These are phyloP conservation scores for Rhegmatorhina hoffmannsi DNA, from an alignment of 2,113 vertebrate species.

Conservation along the genomic window DNA sequence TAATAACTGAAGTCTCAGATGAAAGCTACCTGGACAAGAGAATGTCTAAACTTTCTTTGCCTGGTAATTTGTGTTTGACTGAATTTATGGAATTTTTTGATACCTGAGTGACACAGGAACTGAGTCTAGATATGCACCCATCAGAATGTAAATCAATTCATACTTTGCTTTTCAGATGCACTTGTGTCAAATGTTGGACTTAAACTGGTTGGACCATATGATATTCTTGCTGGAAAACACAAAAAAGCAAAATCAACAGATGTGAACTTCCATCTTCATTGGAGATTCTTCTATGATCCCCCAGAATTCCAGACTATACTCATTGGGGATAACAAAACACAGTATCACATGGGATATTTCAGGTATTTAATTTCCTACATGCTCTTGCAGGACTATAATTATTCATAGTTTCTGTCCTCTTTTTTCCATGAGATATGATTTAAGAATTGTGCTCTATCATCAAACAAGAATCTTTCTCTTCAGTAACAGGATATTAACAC, in stretches of 20 bases:
- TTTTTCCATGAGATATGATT: neutral
- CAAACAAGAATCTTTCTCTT: neutral
- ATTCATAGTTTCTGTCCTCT: neutral
- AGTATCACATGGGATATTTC: constrained; percentile 96
- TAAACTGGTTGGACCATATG: constrained; percentile 91
- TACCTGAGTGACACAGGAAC: neutral
- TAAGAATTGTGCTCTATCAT: rapidly evolving
- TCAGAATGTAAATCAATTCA: neutral
- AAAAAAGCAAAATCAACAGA: constrained; percentile 73
- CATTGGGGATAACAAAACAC: constrained; percentile 79
- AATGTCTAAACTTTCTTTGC: neutral
- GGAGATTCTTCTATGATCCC: constrained; percentile 96
- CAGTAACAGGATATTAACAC: neutral
- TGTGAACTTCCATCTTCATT: constrained; percentile 89
- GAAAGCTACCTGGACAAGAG: neutral
- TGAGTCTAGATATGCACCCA: neutral
- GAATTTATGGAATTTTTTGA: neutral
- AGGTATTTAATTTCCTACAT: constrained; percentile 77
- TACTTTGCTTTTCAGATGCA: constrained; percentile 77
- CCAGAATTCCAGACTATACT: constrained; percentile 96
- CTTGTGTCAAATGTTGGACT: constrained; percentile 84
- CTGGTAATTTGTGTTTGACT: neutral
- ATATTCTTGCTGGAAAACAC: constrained; percentile 90
- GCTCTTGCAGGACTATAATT: neutral
- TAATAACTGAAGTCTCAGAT: neutral